Conservation (phyloP, 2,113 vertebrate genomes). For the Mesitornis unicolor region DNA sequence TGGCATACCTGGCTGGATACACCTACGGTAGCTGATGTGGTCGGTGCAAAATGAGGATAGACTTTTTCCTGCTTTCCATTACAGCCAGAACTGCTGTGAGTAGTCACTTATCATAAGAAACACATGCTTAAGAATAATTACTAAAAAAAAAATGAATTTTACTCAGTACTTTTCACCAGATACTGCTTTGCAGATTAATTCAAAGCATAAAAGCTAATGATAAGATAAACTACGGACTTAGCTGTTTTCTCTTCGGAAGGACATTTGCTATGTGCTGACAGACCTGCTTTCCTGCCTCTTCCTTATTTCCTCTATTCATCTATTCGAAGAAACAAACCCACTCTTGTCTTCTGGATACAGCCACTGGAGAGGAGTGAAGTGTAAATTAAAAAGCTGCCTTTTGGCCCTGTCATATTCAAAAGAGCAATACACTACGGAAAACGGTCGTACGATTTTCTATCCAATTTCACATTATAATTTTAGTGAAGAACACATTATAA, state of each 20-base stretch:
- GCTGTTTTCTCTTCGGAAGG: not conserved
- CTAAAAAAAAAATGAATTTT: not conserved
- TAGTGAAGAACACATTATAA: not conserved
- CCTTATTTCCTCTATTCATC: not conserved
- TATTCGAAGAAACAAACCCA: not conserved
- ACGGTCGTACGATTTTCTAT: accelerated
- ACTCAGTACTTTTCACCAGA: not conserved
- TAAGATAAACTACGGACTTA: not conserved
- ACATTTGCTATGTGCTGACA: not conserved
- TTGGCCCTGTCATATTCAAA: not conserved
- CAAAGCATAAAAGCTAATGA: not conserved
- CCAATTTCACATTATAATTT: not conserved
- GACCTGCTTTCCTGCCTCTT: not conserved
- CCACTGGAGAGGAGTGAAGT: not conserved
- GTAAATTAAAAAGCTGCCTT: not conserved
- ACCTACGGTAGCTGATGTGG: not conserved
- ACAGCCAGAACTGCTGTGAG: not conserved
- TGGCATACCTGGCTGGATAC: not conserved
- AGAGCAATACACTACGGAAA: not conserved
- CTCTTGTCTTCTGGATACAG: not conserved
- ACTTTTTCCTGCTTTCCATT: not conserved
- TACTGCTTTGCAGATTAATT: not conserved
- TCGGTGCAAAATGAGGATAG: not conserved
- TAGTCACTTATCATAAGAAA: not conserved
- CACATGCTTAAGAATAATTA: not conserved